A percentile compares a stretch with the other conserved stretches of the same genome.
Conservation (phyloP, 2,797 vertebrate genomes). For the Scyliorhinus canicula region DNA sequence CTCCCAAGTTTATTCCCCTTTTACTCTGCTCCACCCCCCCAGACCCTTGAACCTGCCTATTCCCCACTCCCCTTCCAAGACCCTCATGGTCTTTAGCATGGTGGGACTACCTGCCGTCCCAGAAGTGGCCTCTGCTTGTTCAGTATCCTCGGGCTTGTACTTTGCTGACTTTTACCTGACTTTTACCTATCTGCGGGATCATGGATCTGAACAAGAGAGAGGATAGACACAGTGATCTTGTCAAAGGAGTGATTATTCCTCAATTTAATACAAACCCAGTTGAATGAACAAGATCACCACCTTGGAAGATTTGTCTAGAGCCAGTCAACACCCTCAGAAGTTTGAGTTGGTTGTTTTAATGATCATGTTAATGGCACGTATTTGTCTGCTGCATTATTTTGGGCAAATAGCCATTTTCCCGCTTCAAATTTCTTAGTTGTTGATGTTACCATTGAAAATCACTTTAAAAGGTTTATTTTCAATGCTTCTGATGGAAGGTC, state of each 20-base stretch:
- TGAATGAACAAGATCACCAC: neutral
- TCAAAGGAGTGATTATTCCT: neutral
- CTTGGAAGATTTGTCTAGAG: neutral
- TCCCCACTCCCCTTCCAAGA: too few species aligned
- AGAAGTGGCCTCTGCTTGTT: too few species aligned
- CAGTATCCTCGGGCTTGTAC: too few species aligned
- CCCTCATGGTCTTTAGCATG: too few species aligned
- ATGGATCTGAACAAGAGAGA: neutral
- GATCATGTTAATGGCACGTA: neutral
- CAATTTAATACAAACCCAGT: neutral
- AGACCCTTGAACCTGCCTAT: neutral
- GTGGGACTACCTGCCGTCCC: too few species aligned
- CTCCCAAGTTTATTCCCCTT: too few species aligned
- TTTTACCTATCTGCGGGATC: neutral
- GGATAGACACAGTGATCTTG: neutral
- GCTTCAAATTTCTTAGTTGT: neutral
- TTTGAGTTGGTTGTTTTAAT: neutral
- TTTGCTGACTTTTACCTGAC: neutral
- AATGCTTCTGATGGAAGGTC: too few species aligned
- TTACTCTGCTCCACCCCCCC: too few species aligned
- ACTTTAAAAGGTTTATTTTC: too few species aligned
- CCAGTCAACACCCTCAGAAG: neutral
- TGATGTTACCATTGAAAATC: neutral
- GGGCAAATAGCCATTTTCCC: neutral
- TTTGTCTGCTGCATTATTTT: neutral